Percentiles rank a stretch among this genome's conserved stretches.
Evolutionary conservation across 2,797 vertebrate species (phyloP).

Genomic region (Rhinoraja longicauda): DNA sequence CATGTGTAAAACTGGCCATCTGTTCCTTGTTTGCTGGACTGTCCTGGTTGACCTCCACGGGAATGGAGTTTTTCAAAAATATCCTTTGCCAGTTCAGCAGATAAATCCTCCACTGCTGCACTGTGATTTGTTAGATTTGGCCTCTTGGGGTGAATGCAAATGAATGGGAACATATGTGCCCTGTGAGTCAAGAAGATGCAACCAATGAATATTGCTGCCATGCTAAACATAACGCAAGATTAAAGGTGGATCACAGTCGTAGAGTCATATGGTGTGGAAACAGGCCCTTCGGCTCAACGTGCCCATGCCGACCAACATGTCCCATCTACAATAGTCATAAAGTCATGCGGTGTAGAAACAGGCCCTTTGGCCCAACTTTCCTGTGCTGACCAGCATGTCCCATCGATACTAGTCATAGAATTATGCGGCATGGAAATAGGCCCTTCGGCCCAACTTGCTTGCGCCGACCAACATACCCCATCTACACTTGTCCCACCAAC

Average conservation of each 20-base stretch:
- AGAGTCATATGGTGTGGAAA: no score
- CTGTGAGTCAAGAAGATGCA: not conserved
- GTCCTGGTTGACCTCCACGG: not conserved
- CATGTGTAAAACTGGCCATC: not conserved
- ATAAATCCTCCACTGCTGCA: not conserved
- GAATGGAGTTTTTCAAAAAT: not conserved
- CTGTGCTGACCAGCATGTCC: no score
- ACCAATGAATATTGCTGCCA: not conserved
- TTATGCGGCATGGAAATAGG: no score
- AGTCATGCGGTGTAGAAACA: no score
- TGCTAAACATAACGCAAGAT: not conserved
- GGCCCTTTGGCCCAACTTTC: no score
- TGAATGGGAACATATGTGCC: not conserved
- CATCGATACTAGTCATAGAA: no score
- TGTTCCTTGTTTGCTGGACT: not conserved
- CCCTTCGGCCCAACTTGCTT: no score
- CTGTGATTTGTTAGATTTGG: not conserved
- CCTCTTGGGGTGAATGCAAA: not conserved
- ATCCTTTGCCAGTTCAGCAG: not conserved
- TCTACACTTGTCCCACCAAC: no score
- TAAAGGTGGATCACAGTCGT: not conserved
- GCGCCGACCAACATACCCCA: no score
- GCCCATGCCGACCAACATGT: no score
- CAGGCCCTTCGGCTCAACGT: no score
- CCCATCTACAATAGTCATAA: no score